Percentiles rank a stretch among this genome's conserved stretches.
phyloP scores from a whole-genome alignment of 2,888 invertebrate species.

The Penaeus monodon region DNA sequence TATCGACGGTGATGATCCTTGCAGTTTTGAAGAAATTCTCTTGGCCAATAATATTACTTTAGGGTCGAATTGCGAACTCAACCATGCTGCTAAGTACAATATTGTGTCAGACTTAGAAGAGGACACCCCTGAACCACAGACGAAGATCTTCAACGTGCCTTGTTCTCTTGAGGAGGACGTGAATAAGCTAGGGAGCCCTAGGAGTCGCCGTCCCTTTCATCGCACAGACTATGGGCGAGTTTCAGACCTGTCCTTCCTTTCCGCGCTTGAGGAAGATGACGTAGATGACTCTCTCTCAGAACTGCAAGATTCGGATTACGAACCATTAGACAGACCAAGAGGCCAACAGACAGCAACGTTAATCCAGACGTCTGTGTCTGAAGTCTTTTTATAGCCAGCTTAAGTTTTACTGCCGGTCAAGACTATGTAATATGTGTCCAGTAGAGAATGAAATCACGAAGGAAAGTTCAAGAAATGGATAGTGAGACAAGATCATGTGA shows the following conservation, averaged over 20 bases:
- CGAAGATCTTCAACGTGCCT: slow-evolving; percentile 3
- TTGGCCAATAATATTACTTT: slow-evolving; percentile 53
- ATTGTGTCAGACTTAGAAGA: slow-evolving; percentile 53
- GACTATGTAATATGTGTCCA: not conserved
- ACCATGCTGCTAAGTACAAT: slow-evolving; percentile 39
- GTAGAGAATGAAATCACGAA: not conserved
- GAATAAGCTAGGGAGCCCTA: slow-evolving; percentile 49
- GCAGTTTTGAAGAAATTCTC: slow-evolving; percentile 60
- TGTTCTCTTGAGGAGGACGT: not conserved
- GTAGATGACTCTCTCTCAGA: slow-evolving; percentile 50
- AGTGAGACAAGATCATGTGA: too few species aligned
- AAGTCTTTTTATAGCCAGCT: slow-evolving; percentile 35
- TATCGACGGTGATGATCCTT: slow-evolving; percentile 47
- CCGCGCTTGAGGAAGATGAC: slow-evolving; percentile 57
- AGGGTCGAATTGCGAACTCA: slow-evolving; percentile 30
- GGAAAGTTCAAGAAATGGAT: not conserved
- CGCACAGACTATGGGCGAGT: slow-evolving; percentile 62
- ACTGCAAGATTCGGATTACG: slow-evolving; percentile 45
- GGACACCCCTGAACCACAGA: not conserved
- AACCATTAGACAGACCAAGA: slow-evolving; percentile 12
- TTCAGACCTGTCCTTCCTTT: slow-evolving; percentile 63
- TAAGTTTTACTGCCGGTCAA: not conserved
- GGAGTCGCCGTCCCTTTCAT: slow-evolving; percentile 62
- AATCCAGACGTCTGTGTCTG: slow-evolving; percentile 53
- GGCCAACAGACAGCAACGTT: slow-evolving; percentile 41